Evolutionary conservation across 2,113 vertebrate genomes (phyloP).

Genomic region (Salvelinus fontinalis): DNA sequence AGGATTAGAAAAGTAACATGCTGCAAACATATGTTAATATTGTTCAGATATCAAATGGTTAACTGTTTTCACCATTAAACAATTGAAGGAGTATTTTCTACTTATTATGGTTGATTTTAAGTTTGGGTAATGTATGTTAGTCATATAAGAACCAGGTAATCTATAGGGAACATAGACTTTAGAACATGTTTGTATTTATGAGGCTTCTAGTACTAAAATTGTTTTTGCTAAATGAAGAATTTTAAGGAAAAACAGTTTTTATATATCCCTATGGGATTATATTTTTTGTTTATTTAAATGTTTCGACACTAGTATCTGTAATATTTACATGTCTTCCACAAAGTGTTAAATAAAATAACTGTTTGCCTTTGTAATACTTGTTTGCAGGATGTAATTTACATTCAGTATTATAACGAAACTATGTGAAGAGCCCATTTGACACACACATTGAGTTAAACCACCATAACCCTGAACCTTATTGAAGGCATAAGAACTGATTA

Average conservation of each 20-base stretch:
- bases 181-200: slow-evolving; percentile 93
- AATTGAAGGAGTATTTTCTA: slow-evolving; percentile 70
- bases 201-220: slow-evolving; percentile 83
- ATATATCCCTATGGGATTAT: slow-evolving; percentile 99
- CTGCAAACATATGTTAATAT: slow-evolving; percentile 76
- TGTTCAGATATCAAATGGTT: slow-evolving; percentile 65
- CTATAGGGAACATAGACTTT: slow-evolving; percentile 77
- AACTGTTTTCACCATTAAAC: slow-evolving; percentile 56
- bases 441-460: too few species aligned
- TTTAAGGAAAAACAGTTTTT: slow-evolving; percentile 84
- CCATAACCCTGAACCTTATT: too few species aligned
- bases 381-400: slow-evolving; percentile 65
- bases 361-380: slow-evolving; percentile 81
- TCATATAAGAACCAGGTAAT: slow-evolving; percentile 76
- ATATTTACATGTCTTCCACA: slow-evolving; percentile 84
- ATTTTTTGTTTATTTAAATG: slow-evolving; percentile 78
- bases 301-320: slow-evolving; percentile 90
- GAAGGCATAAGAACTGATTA: too few species aligned
- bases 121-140: slow-evolving; percentile 3
- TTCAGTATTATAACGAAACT: too few species aligned
- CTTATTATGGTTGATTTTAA: slow-evolving; percentile 59
- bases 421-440: too few species aligned
- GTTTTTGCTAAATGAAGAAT: slow-evolving; percentile 84
- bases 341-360: slow-evolving; percentile 88
- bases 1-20: slow-evolving; percentile 81